Evolutionary conservation across 2,797 vertebrate genomes (phyloP), one percentile per base, ranked within the genome.

Genomic region (Hyperoplus immaculatus): DNA sequence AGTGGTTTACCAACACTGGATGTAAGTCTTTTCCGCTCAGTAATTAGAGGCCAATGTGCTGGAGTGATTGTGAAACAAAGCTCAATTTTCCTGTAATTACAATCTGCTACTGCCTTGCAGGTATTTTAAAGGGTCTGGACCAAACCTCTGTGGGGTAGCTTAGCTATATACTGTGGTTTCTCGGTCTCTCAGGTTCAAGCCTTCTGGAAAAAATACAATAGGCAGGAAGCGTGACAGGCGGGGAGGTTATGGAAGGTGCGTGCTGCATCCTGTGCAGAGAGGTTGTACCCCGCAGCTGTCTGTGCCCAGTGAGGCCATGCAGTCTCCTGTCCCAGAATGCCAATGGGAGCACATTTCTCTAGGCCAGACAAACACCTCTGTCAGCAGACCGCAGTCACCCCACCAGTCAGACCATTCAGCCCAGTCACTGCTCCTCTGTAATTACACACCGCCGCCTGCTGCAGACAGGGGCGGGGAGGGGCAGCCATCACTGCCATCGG

Each of bases 401-500:
- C 78, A 74, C 73, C 77, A 80, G 83, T 87, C 85, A 74, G 78
- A 77, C 78, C 84, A 56, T 67, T 78, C 77, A 84, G 76, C 72
- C 58, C 58, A 13, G 18, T 16, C 21, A 36, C 70, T 61, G 77
- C 82, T 86, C 88, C 82, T 86, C 88, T 93, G 90, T 91, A 91
- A 92, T 93, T 92, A 93, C 85, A 92, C 75, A 80, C 83, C 86
- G 47, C 72, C 3, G 82, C 62, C 83, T 81, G 75, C 87, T 80
- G 77, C 43, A 72, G 70, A 47, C 13, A 61, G 45, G 47, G 21
- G 50, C 0, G 10, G 54, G 69, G 61, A 72, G 69, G 75, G 65
- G 51, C 66, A 84, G 58, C 83, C 62, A 77, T 80, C 82, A 76
- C 74, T 89, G 84, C 87, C 88, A 72, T 88, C 80, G 88, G 76